These are phyloP conservation scores for Drosophila setosimentum DNA, from an alignment of 2,888 invertebrate genomes.

Conservation along the genomic window DNA sequence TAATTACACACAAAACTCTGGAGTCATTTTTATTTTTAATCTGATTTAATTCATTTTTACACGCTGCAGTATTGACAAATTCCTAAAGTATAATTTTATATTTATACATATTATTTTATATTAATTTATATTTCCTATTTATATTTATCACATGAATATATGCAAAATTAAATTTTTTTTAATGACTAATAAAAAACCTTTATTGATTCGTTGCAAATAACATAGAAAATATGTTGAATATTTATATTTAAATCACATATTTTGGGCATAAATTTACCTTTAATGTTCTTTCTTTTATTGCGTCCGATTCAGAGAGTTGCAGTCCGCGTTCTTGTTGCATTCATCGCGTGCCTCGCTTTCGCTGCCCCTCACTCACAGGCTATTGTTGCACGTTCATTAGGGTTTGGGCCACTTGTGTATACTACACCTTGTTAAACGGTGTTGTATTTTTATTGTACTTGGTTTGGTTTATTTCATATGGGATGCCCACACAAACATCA, in stretches of 20 bases:
- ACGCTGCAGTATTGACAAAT: not conserved
- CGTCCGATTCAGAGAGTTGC: constrained; percentile 15
- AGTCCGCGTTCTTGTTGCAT: constrained; percentile 43
- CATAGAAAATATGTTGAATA: not conserved
- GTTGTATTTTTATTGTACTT: constrained; percentile 37
- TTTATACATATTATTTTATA: not conserved
- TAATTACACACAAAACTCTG: constrained; percentile 1
- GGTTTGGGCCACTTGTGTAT: constrained; percentile 9
- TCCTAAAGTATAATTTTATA: not conserved
- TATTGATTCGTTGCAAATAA: not conserved
- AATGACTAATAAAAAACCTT: not conserved
- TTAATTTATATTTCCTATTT: too few species aligned
- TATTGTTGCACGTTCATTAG: constrained; percentile 52
- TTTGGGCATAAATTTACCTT: constrained; percentile 36
- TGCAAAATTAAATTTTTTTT: not conserved
- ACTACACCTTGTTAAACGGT: constrained; percentile 3
- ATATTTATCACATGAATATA: not conserved
- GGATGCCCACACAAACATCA: constrained; percentile 63
- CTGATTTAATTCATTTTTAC: constrained; percentile 5
- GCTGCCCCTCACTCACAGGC: not conserved
- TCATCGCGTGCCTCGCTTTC: constrained; percentile 47
- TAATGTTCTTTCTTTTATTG: constrained; percentile 2
- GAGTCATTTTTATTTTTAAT: not conserved
- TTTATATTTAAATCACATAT: not conserved
- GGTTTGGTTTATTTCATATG: constrained; percentile 42